Conservation (phyloP, 2,888 invertebrate genomes). For the Chydorus sphaericus region DNA sequence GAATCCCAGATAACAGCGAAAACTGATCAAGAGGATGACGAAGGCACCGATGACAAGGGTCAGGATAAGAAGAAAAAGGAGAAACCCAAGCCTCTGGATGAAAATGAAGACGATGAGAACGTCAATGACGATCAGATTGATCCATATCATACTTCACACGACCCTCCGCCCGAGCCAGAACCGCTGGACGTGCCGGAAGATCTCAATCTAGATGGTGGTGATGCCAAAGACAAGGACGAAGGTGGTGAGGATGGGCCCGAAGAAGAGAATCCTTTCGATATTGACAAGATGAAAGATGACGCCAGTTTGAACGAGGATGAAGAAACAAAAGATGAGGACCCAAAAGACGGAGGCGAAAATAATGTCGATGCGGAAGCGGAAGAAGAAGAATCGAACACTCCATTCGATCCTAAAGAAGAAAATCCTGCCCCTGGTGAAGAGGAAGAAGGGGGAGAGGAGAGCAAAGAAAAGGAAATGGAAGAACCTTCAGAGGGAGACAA, state of each 20-base stretch:
- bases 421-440: slow-evolving; percentile 41
- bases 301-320: slow-evolving; percentile 26
- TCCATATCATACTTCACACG: slow-evolving; percentile 61
- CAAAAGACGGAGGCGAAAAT: slow-evolving; percentile 28
- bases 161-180: slow-evolving; percentile 65
- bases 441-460: slow-evolving; percentile 27
- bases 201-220: slow-evolving; percentile 59
- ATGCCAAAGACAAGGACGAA: slow-evolving; percentile 43
- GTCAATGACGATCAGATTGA: slow-evolving; percentile 38
- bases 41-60: slow-evolving; percentile 34
- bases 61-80: slow-evolving; percentile 35
- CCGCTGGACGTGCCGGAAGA: slow-evolving; percentile 78
- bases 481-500: slow-evolving; percentile 31
- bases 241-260: slow-evolving; percentile 41
- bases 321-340: slow-evolving; percentile 22
- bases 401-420: slow-evolving; percentile 37
- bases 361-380: slow-evolving; percentile 60
- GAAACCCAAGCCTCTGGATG: slow-evolving; percentile 52
- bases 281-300: slow-evolving; percentile 54
- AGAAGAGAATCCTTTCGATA: slow-evolving; percentile 71
- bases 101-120: slow-evolving; percentile 57
- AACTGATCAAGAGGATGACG: slow-evolving; percentile 34
- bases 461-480: slow-evolving; percentile 25
- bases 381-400: slow-evolving; percentile 22
- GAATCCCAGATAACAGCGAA: slow-evolving; percentile 16